A percentile compares a stretch with the other conserved stretches of the same genome.
phyloP scores from a whole-genome alignment of 2,113 vertebrate species.

The Menura novaehollandiae region DNA sequence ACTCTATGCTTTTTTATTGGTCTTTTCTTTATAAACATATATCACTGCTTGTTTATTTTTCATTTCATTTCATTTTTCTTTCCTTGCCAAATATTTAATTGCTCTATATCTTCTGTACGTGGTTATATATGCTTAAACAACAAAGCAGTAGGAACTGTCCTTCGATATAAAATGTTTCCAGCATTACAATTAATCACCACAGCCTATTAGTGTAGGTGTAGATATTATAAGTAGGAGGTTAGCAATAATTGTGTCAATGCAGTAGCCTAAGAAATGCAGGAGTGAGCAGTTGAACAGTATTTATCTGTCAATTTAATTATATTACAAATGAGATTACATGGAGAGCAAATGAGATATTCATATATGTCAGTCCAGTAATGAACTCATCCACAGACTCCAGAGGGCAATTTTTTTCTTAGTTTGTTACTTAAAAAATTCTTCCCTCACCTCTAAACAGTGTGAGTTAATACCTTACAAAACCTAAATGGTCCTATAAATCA shows the following conservation, averaged over 20 bases:
- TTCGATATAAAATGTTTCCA: background rate
- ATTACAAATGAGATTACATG: background rate
- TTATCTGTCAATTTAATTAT: background rate
- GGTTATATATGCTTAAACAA: background rate
- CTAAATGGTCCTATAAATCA: background rate
- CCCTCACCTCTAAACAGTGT: background rate
- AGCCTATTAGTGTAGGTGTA: background rate
- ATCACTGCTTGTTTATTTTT: background rate
- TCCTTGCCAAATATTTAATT: background rate
- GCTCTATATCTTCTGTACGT: background rate
- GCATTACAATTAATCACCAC: background rate
- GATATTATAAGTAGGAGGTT: background rate
- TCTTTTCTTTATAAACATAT: background rate
- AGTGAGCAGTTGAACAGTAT: background rate
- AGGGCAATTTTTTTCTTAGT: background rate
- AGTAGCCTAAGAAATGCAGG: background rate
- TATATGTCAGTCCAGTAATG: background rate
- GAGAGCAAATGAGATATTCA: background rate
- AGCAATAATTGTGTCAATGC: background rate
- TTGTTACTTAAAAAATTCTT: background rate
- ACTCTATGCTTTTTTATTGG: background rate
- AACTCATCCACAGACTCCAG: background rate
- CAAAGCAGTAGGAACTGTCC: background rate
- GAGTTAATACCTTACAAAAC: background rate
- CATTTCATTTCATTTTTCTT: background rate